These are phyloP conservation scores for Siniperca scherzeri DNA, from an alignment of 2,797 vertebrate species.

Conservation along the genomic window DNA sequence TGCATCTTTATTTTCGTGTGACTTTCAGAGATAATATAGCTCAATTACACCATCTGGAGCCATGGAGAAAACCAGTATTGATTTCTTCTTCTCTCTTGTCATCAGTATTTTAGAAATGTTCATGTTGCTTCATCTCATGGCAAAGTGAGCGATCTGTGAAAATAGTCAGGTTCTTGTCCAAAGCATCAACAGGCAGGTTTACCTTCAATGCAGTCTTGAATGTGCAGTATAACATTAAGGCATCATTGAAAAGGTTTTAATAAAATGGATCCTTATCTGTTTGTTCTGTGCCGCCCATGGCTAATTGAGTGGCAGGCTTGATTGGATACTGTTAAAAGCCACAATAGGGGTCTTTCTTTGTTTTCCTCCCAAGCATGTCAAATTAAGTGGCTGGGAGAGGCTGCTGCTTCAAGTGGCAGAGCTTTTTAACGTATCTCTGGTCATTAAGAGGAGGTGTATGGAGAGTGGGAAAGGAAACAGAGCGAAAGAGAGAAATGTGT, in stretches of 20 bases:
- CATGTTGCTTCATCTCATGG: conserved; percentile 9
- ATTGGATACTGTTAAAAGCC: conserved; percentile 77
- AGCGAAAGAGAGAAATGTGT: conserved; percentile 40
- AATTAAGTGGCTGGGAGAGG: conserved; percentile 71
- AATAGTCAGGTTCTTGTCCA: not conserved
- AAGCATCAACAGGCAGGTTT: conserved; percentile 23
- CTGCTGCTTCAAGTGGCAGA: conserved; percentile 66
- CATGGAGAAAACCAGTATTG: conserved; percentile 56
- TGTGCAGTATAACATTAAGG: not conserved
- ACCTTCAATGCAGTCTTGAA: not conserved
- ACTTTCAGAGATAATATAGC: conserved; percentile 55
- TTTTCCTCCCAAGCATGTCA: conserved; percentile 77
- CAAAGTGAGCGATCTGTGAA: conserved; percentile 26
- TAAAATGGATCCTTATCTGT: conserved; percentile 59
- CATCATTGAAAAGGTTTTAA: conserved; percentile 29
- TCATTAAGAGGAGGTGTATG: conserved; percentile 75
- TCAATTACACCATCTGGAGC: conserved; percentile 63
- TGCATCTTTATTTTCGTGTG: conserved; percentile 36
- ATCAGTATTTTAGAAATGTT: conserved; percentile 41
- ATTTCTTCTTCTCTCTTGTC: conserved; percentile 57
- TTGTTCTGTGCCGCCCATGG: conserved; percentile 45
- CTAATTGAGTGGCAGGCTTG: conserved; percentile 77
- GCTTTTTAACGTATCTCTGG: conserved; percentile 74
- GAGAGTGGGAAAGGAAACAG: conserved; percentile 54
- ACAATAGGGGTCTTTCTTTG: conserved; percentile 78